Base-by-base conservation (phyloP, 2,113 vertebrate genomes). In the Nycticorax nycticorax region DNA sequence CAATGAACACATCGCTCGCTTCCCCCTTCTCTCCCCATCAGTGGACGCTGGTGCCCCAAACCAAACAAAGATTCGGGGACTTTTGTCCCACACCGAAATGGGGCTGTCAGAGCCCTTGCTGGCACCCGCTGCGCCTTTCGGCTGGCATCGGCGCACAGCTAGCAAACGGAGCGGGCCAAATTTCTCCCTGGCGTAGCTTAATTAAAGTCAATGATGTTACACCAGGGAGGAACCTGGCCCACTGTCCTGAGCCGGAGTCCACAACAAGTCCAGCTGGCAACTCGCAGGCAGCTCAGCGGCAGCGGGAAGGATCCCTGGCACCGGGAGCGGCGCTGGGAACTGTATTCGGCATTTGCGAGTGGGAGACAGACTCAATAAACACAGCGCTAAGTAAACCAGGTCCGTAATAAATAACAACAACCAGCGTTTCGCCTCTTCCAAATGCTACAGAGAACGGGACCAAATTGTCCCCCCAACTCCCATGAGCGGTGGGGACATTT, bases 221-320 rank as follows among this genome's bases (percentile, higher is more conserved):
- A 95, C 96, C 93, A 91, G 96, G 94, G 97, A 96, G 85, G 96
- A 93, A 93, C 88, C 93, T 94, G 92, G 96, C 95, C 97, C 96
- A 91, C 75, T 72, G 92, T 95, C 94, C 95, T n/a, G 85, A 94
- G 74, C 82, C 59, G 86, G 93, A 96, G 95, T 66, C 89, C 91
- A 74, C 32, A 23, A 12, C 89, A 43, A 89, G 80, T 97, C 97
- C 97, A 97, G 96, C 97, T 97, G 97, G 97, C 97, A 94, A 41
- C 39, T 27, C 8, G 8, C 43, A 78, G 75, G 83, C 68, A 59
- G 81, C 67, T 93, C 59, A 17, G 30, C 19, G 3, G 89, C 26
- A 32, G 33, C 83, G n/a, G 75, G 88, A 93, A 78, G 80, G 91
- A 90, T 96, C 91, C 78, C 89, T 89, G 92, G 96, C 94, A 92